These are phyloP conservation scores for Tiliacea aurago DNA, from an alignment of 2,888 invertebrate genomes.

Conservation along the genomic window DNA sequence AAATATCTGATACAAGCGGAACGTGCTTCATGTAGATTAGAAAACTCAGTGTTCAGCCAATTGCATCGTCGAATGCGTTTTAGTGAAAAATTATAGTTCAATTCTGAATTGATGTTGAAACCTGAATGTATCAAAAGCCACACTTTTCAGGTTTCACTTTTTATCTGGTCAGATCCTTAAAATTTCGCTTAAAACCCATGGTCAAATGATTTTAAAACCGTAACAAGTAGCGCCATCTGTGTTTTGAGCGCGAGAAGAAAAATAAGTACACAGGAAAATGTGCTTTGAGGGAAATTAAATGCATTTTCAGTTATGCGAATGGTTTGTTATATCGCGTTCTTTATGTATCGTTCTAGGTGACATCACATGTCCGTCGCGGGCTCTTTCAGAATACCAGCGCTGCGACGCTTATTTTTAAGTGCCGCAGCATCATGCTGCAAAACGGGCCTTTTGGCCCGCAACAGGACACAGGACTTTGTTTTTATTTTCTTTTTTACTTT, in stretches of 20 bases:
- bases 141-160: neutral
- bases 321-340: neutral
- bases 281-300: neutral
- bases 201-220: neutral
- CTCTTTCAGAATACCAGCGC: no score
- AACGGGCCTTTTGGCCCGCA: no score
- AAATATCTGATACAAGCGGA: neutral
- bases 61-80: neutral
- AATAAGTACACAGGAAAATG: neutral
- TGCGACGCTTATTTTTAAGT: no score
- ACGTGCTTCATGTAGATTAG: neutral
- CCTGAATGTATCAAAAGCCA: neutral
- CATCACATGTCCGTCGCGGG: no score
- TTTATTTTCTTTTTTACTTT: no score
- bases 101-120: neutral
- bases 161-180: neutral
- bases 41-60: neutral
- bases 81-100: neutral
- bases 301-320: neutral
- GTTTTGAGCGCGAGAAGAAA: neutral
- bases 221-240: slow-evolving; percentile 35
- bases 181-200: neutral
- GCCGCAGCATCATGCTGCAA: no score
- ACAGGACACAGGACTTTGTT: no score
- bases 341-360: neutral